Percentiles rank a stretch among this genome's conserved stretches.
Conservation (phyloP, 2,113 vertebrate genomes). For the Struthio camelus region DNA sequence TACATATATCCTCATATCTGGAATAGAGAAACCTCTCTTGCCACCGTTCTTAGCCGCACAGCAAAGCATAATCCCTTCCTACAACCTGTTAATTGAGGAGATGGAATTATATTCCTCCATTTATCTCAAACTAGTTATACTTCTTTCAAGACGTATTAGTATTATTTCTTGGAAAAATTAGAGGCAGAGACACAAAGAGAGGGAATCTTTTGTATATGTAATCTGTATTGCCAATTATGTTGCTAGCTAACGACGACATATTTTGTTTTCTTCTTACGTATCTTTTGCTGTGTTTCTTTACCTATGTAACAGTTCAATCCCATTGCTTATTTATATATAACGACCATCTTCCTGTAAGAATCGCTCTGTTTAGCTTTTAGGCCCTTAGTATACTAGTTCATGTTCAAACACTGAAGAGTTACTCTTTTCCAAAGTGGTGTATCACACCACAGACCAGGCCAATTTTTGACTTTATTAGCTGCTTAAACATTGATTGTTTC, state of each 20-base stretch:
- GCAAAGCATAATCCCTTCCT: background rate
- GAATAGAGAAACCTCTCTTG: background rate
- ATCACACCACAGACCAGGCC: rapidly evolving
- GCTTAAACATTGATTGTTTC: background rate
- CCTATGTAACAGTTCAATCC: background rate
- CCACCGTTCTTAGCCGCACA: background rate
- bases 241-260: background rate
- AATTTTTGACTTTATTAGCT: background rate
- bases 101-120: background rate
- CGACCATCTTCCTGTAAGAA: background rate
- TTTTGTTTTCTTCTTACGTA: background rate
- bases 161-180: background rate
- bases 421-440: background rate
- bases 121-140: background rate
- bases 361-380: background rate
- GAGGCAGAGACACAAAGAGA: background rate
- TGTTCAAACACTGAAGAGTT: background rate
- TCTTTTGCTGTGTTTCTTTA: background rate
- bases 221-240: background rate
- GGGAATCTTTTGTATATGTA: rapidly evolving
- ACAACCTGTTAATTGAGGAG: background rate
- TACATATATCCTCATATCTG: background rate
- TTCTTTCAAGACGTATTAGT: background rate
- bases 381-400: background rate
- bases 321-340: rapidly evolving